A percentile compares a stretch with the other conserved stretches of the same genome.
Conservation (phyloP, 35 echinoderm and acorn worm species). For the Apostichopus japonicus region DNA sequence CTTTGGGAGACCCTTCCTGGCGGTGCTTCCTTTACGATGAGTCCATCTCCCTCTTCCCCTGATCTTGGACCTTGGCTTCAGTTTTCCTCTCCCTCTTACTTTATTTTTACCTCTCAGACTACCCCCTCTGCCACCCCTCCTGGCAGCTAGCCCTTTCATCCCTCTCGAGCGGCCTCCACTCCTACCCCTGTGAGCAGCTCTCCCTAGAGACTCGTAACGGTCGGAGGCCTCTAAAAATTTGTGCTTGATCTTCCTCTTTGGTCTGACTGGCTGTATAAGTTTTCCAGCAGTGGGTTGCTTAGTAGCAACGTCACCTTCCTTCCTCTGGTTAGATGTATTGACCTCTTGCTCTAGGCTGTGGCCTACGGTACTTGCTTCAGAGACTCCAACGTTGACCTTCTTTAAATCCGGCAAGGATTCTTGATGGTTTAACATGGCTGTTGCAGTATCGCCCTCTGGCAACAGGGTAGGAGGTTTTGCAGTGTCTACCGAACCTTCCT, state of each 20-base stretch:
- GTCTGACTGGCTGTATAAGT: neutral
- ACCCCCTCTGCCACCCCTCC: slow-evolving; percentile 12
- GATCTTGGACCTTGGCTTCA: neutral
- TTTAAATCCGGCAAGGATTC: neutral
- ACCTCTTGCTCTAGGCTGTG: neutral
- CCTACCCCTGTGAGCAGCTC: neutral
- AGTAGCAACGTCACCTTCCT: neutral
- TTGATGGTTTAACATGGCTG: neutral
- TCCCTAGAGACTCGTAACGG: neutral
- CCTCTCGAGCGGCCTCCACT: slow-evolving; percentile 8
- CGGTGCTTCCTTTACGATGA: neutral
- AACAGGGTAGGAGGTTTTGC: neutral
- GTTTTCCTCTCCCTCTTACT: slow-evolving; percentile 2
- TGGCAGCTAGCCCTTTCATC: neutral
- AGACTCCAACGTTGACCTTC: neutral
- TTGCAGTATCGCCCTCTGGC: neutral
- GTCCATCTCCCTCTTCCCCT: slow-evolving; percentile 45
- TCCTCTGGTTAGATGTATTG: neutral
- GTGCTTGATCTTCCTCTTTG: slow-evolving; percentile 59
- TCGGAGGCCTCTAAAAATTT: slow-evolving; percentile 39
- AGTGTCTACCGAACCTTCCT: neutral
- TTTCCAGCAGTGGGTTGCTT: neutral
- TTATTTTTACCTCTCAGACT: neutral
- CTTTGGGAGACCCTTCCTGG: neutral
- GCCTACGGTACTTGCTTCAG: neutral